Conservation (phyloP, 1,140 invertebrate species). For the Drosophila hydei region DNA sequence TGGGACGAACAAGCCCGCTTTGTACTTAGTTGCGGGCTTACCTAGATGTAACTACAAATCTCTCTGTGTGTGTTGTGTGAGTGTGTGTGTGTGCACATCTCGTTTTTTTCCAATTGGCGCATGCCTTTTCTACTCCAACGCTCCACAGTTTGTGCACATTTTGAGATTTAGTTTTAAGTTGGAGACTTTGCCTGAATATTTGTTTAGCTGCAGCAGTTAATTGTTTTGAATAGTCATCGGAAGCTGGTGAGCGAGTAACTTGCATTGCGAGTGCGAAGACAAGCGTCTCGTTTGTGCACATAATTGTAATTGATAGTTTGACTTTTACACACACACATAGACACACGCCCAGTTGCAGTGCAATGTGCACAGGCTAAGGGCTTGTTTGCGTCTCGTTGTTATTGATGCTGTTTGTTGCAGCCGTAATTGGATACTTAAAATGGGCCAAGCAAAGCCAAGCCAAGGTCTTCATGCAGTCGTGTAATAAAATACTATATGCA, state of each 20-base stretch:
- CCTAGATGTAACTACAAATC: constrained; percentile 16
- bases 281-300: constrained; percentile 64
- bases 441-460: constrained; percentile 55
- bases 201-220: constrained; percentile 67
- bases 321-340: constrained; percentile 48
- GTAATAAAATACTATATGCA: constrained; percentile 21
- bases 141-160: constrained; percentile 14
- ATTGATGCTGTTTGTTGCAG: constrained; percentile 40
- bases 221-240: constrained; percentile 61
- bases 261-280: constrained; percentile 39
- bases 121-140: constrained; percentile 10
- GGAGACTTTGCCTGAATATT: constrained; percentile 44
- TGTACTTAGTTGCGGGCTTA: constrained; percentile 21
- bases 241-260: constrained; percentile 23
- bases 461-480: constrained; percentile 42
- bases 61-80: neutral
- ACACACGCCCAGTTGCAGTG: constrained; percentile 27
- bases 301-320: constrained; percentile 81
- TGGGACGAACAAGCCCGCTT: constrained; percentile 21
- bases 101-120: constrained; percentile 63
- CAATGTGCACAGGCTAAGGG: constrained; percentile 72
- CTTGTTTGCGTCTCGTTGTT: constrained; percentile 47
- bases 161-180: constrained; percentile 51
- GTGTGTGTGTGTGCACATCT: constrained; percentile 45
- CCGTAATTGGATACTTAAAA: constrained; percentile 71